phyloP scores from a whole-genome alignment of 2,113 vertebrate species.

The Ovis canadensis region DNA sequence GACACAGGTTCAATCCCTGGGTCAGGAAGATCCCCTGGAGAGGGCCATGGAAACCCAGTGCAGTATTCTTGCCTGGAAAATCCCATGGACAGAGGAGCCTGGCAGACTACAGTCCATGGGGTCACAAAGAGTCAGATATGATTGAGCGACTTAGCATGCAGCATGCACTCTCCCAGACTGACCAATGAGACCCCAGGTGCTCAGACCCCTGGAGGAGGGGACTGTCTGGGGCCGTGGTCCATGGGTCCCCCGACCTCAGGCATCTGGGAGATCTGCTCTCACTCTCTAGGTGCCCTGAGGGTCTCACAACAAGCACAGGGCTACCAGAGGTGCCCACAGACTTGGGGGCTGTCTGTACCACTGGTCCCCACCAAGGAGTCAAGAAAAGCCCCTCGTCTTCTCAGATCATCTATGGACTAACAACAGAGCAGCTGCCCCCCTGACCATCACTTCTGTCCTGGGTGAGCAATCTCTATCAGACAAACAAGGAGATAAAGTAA shows the following conservation, averaged over 20 bases:
- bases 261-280: background rate
- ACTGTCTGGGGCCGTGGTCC: accelerated
- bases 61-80: background rate
- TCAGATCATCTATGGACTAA: background rate
- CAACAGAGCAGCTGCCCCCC: background rate
- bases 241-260: accelerated
- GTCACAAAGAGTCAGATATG: background rate
- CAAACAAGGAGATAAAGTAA: background rate
- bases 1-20: background rate
- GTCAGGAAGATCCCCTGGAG: background rate
- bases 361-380: background rate
- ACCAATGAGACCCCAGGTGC: background rate
- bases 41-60: background rate
- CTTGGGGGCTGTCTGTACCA: background rate
- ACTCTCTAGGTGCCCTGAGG: background rate
- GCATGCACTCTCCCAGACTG: background rate
- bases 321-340: background rate
- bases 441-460: background rate
- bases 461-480: background rate
- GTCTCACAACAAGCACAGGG: background rate
- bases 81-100: background rate
- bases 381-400: background rate
- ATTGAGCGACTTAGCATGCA: background rate
- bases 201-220: background rate
- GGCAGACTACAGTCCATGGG: background rate